Evolutionary conservation across 2,113 vertebrate species (phyloP).

Genomic region (Tetraodon nigroviridis): DNA sequence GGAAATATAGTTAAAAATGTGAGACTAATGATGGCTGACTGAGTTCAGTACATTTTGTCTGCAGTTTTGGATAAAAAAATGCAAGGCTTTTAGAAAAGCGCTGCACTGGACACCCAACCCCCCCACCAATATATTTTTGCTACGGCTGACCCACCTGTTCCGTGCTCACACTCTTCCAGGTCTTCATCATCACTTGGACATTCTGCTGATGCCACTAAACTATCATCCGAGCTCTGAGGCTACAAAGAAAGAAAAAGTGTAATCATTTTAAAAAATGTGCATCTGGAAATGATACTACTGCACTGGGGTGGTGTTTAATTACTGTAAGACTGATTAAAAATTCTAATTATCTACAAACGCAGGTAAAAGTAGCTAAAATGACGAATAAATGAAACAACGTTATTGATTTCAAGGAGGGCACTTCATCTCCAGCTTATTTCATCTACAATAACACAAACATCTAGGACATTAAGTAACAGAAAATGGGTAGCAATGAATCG

Average conservation of each 20-base stretch:
- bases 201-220: slow-evolving; percentile 91
- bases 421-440: no score
- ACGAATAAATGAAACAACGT: no score
- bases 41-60: slow-evolving; percentile 4
- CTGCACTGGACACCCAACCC: no score
- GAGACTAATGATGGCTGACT: slow-evolving; percentile 6
- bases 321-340: no score
- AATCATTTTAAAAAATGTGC: slow-evolving; percentile 12
- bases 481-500: no score
- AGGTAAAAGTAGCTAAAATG: no score
- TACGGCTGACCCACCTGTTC: slow-evolving; percentile 83
- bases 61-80: slow-evolving; percentile 3
- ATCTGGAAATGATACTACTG: background rate
- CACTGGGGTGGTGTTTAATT: no score
- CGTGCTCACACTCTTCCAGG: slow-evolving; percentile 92
- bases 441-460: no score
- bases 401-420: no score
- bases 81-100: slow-evolving; percentile 3
- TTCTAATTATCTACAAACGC: no score
- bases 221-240: slow-evolving; percentile 88
- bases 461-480: no score
- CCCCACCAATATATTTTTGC: background rate
- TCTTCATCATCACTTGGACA: slow-evolving; percentile 96
- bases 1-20: slow-evolving; percentile 1
- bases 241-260: slow-evolving; percentile 18